Conservation (phyloP, 2,113 vertebrate genomes). For the Indri indri region DNA sequence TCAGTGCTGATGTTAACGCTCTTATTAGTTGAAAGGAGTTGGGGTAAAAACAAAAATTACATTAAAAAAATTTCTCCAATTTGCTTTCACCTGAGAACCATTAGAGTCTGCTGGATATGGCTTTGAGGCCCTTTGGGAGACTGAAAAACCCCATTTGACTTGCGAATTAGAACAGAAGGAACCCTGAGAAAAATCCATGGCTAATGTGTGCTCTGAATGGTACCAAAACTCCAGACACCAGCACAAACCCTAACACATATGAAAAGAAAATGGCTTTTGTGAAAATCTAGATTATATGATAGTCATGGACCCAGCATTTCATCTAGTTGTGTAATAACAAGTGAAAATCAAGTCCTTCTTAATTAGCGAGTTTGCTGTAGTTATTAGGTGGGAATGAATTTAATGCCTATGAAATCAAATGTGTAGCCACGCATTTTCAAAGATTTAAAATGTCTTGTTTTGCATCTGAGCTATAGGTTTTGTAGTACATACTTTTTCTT, state of each 20-base stretch:
- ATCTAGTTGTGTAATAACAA: neutral
- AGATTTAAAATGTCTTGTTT: conserved; percentile 5
- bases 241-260: neutral
- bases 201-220: neutral
- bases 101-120: neutral
- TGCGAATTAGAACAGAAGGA: neutral
- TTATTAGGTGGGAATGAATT: neutral
- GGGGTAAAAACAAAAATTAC: neutral
- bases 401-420: neutral
- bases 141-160: neutral
- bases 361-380: neutral
- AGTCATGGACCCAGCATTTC: neutral
- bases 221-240: neutral
- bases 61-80: neutral
- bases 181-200: neutral
- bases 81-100: neutral
- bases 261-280: neutral
- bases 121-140: neutral
- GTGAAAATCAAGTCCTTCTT: neutral
- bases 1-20: neutral
- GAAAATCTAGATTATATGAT: neutral
- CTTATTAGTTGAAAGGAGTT: neutral
- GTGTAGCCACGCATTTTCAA: neutral
- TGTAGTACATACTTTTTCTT: neutral
- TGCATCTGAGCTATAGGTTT: neutral